Evolutionary conservation across 2,888 invertebrate genomes (phyloP).

Genomic region (Diarsia brunnea): DNA sequence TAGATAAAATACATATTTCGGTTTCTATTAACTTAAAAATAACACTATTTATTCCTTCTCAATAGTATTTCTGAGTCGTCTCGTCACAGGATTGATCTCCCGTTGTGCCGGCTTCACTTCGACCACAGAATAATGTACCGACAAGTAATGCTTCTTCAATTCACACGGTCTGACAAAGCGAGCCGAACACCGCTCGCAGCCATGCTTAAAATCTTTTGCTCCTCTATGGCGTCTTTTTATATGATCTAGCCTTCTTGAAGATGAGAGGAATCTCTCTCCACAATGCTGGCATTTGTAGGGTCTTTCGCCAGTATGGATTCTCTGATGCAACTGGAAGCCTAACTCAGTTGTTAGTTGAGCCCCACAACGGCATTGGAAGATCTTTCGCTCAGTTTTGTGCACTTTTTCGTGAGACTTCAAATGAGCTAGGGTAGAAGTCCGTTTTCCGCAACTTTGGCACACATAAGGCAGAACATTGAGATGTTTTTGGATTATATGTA

Average conservation of each 20-base stretch:
- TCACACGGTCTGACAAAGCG: slow-evolving; percentile 84
- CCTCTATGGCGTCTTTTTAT: slow-evolving; percentile 81
- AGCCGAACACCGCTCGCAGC: slow-evolving; percentile 80
- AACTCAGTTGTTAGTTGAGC: slow-evolving; percentile 79
- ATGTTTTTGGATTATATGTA: slow-evolving; percentile 85
- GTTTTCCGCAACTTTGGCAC: slow-evolving; percentile 82
- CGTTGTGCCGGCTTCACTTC: slow-evolving; percentile 66
- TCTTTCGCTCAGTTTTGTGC: slow-evolving; percentile 76
- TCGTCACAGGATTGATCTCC: slow-evolving; percentile 53
- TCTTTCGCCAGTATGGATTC: slow-evolving; percentile 83
- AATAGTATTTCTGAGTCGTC: slow-evolving; percentile 46
- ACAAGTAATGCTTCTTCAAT: slow-evolving; percentile 81
- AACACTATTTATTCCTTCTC: slow-evolving; percentile 39
- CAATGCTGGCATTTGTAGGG: slow-evolving; percentile 82
- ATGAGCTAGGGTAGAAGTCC: slow-evolving; percentile 81
- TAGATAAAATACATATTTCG: background rate
- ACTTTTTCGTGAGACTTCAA: slow-evolving; percentile 78
- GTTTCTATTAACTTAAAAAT: background rate
- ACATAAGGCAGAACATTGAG: slow-evolving; percentile 80
- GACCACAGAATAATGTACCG: slow-evolving; percentile 72
- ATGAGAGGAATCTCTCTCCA: slow-evolving; percentile 82
- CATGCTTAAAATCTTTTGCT: slow-evolving; percentile 77
- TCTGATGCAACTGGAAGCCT: slow-evolving; percentile 80
- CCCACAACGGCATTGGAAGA: slow-evolving; percentile 80
- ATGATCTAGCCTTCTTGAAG: slow-evolving; percentile 84